Conservation (phyloP, 2,113 vertebrate species). For the Neomonachus schauinslandi region DNA sequence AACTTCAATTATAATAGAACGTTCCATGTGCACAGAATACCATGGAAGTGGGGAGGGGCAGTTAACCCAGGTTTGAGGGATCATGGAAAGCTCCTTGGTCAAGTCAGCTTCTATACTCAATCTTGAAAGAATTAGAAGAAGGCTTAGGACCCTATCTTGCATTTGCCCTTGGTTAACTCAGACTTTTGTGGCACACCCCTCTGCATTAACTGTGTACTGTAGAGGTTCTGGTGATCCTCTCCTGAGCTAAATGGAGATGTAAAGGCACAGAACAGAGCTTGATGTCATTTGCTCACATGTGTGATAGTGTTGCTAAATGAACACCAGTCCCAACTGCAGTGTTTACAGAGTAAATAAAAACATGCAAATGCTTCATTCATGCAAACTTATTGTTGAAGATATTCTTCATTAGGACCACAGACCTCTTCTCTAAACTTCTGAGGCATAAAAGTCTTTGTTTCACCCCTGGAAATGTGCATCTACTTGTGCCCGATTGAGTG, state of each 20-base stretch:
- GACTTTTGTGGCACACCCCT: not conserved
- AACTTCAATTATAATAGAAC: not conserved
- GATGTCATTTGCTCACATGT: rapidly evolving
- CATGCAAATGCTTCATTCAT: not conserved
- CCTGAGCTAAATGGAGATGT: not conserved
- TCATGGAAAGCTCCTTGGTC: not conserved
- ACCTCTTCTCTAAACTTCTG: not conserved
- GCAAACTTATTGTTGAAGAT: not conserved
- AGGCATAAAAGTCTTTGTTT: not conserved
- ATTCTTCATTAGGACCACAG: not conserved
- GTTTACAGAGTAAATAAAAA: not conserved
- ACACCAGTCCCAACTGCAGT: not conserved
- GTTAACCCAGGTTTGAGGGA: not conserved
- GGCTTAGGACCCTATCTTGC: not conserved
- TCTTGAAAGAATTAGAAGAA: not conserved
- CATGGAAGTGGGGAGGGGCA: not conserved
- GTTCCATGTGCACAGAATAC: not conserved
- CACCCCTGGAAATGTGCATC: not conserved
- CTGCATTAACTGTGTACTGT: not conserved
- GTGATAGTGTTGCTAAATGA: not conserved
- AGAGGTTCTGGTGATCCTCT: not conserved
- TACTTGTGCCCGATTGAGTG: not conserved
- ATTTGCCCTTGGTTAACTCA: not conserved
- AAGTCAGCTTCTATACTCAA: not conserved
- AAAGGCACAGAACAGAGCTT: not conserved